phyloP scores from a whole-genome alignment of 2,113 vertebrate genomes.

The Nestor notabilis region DNA sequence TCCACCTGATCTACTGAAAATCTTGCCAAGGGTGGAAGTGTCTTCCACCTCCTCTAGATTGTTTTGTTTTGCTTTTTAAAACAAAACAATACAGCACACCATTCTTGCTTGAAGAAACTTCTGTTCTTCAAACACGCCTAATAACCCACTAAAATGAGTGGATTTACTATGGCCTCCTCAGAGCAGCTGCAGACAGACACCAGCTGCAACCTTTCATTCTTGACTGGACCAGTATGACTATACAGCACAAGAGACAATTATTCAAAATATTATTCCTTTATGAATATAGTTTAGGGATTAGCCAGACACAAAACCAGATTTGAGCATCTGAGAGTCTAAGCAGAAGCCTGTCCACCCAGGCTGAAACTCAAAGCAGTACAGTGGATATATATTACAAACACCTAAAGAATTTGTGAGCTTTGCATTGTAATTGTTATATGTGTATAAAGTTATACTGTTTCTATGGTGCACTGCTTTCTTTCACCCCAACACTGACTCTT shows the following conservation, averaged over 20 bases:
- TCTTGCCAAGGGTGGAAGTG: neutral
- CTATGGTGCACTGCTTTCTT: neutral
- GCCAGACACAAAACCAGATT: neutral
- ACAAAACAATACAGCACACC: neutral
- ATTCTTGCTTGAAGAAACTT: neutral
- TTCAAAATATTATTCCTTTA: neutral
- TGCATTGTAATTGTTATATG: neutral
- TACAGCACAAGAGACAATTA: neutral
- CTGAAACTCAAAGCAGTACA: neutral
- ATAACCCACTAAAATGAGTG: neutral
- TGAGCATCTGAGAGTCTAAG: neutral
- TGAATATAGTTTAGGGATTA: neutral
- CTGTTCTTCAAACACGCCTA: neutral
- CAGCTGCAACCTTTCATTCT: neutral
- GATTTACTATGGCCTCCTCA: neutral
- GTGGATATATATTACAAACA: neutral
- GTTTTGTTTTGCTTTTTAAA: neutral
- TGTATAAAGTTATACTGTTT: fast-evolving
- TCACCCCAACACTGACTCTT: neutral
- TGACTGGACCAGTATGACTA: fast-evolving
- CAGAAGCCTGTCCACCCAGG: neutral
- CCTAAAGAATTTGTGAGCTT: neutral
- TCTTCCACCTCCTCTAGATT: neutral
- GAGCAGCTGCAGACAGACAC: neutral
- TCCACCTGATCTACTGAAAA: neutral